Conservation (phyloP, 2,797 vertebrate genomes). For the Neosilurus hyrtlii region DNA sequence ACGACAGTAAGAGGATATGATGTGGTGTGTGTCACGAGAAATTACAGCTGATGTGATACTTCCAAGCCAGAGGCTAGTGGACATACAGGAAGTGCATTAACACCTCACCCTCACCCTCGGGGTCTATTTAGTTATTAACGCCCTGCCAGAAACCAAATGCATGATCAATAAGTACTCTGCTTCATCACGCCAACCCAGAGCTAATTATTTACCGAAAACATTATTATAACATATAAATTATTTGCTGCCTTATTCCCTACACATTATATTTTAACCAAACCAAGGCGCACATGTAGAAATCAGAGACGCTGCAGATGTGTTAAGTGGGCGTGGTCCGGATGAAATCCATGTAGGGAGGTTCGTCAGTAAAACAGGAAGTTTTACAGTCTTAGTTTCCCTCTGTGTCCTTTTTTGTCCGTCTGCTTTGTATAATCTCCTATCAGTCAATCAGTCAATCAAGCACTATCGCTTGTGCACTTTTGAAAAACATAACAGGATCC, state of each 20-base stretch:
- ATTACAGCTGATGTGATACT: neutral
- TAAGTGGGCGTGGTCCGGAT: neutral
- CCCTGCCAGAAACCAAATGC: neutral
- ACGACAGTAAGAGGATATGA: slow-evolving; percentile 10
- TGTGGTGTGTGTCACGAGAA: slow-evolving; percentile 1
- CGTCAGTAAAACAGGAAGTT: neutral
- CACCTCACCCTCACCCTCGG: too few species aligned
- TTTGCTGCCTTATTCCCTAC: neutral
- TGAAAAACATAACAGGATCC: slow-evolving; percentile 31
- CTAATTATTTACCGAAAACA: neutral
- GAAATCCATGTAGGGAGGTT: neutral
- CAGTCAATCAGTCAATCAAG: neutral
- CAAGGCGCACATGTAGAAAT: too few species aligned
- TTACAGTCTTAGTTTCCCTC: neutral
- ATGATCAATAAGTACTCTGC: neutral
- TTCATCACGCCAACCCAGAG: neutral
- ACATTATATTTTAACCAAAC: too few species aligned
- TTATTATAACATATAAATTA: too few species aligned
- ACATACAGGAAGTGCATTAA: neutral
- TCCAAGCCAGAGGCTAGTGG: neutral
- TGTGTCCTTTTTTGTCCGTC: neutral
- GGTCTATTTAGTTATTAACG: neutral
- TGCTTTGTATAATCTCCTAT: slow-evolving; percentile 31
- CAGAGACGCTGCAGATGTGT: neutral
- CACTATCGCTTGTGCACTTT: slow-evolving; percentile 12